Base-by-base conservation (phyloP, 2,888 invertebrate genomes). In the Biston betularia region DNA sequence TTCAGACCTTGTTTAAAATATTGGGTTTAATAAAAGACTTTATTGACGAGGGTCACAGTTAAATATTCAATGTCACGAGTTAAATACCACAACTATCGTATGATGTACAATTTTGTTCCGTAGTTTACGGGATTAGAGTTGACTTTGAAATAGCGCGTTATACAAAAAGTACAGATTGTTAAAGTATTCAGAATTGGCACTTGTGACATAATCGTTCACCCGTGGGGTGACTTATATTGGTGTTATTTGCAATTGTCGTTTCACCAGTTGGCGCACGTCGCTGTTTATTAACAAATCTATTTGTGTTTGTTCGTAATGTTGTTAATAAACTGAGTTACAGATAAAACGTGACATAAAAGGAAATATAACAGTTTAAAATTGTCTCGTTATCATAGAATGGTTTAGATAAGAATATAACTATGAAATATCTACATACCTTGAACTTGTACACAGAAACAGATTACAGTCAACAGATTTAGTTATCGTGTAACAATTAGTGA, bases 161-260 rank as follows among this genome's bases (percentile, higher is more conserved):
- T 24, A 52, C 35, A 48, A 57, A 75, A 80, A 80, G 80, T 79
- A 76, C 73, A 76, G 74, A 78, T 79, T 80, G 82, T 76, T 80
- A 77, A 84, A 82, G 75, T 79, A 79, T 75, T 72, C 76, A 71
- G 76, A 84, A 87, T 89, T 89, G 85, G 87, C 86, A 84, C 89
- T 89, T 81, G 82, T 83, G 82, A 84, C 82, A 85, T 87, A 87
- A 88, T 87, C 80, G 79, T 71, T 68, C 76, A 75, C 76, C 75
- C 72, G 75, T 80, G 82, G 84, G 85, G 84, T 82, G 83, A 75
- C 76, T 79, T 44, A 80, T n/a, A 12, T 12, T 15, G 5, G n/a
- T 11, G 12, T 75, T 86, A 86, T 88, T 90, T 88, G 84, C 79
- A 85, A 80, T 87, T 87, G 85, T 87, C 85, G 74, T 84, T 85